Conservation (phyloP, 2,113 vertebrate species). For the Tragelaphus buxtoni region DNA sequence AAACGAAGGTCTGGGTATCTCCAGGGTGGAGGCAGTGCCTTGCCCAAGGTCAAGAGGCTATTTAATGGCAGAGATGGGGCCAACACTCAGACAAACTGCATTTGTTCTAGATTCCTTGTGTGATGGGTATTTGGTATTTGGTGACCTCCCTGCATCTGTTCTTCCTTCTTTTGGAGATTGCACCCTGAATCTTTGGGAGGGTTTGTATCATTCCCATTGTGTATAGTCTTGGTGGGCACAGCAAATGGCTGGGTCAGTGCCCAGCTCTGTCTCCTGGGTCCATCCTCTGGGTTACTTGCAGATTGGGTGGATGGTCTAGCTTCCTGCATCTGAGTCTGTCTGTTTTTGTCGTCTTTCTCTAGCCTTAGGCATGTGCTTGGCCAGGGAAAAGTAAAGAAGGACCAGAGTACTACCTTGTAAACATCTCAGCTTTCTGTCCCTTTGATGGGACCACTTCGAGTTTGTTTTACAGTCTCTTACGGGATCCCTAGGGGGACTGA, state of each 20-base stretch:
- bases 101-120: no score
- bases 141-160: not conserved
- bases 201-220: not conserved
- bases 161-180: not conserved
- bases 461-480: no score
- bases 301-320: not conserved
- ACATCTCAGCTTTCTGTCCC: not conserved
- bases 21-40: not conserved
- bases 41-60: not conserved
- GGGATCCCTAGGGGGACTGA: not conserved
- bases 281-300: not conserved
- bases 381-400: not conserved
- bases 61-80: not conserved
- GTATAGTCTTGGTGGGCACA: not conserved
- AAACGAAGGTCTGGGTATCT: not conserved
- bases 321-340: no score
- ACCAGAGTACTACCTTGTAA: not conserved
- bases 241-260: not conserved
- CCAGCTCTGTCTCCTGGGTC: not conserved
- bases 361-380: not conserved
- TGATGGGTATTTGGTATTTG: not conserved
- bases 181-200: not conserved
- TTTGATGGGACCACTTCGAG: not conserved
- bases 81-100: not conserved
- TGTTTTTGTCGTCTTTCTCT: not conserved